Base-by-base conservation (phyloP, 2,888 invertebrate genomes). In the Aproaerema taeniolella region DNA sequence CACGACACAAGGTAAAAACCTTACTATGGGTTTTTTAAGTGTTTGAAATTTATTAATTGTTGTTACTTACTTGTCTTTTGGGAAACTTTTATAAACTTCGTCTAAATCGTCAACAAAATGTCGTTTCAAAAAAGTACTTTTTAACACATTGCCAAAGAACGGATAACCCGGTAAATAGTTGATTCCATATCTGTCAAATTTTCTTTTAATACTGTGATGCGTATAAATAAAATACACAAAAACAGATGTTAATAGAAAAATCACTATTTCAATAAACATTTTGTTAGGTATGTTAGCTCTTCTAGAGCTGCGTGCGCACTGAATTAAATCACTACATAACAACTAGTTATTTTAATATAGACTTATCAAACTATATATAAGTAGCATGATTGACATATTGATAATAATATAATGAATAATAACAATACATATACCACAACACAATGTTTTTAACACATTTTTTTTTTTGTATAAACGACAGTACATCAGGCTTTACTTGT, bases 181-280 rank as follows among this genome's bases (percentile, higher is more conserved):
- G 1, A 85, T 51, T 2, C 60, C 76, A 8, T 49, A 56, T 1
- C 60, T 45, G 1, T 65, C 55, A 9, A 70, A 79, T 24, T 57
- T 55, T 0, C 53, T 46, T n/a, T 76, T 67, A 8, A 61, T 39
- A 26, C 53, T 55, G 38, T 63, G 68, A 34, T 73, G 58, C 2
- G 41, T 42, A 17, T 67, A 78, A 1, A 73, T 16, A 13, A 60
- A 50, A 31, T 71, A 78, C 1, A 39, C 56, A 1, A 68, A 1
- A 1, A 76, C 1, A 2, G 54, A 52, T 0, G 69, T 68, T 1
- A 74, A 0, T 2, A 73, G 1, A 36, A 73, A 67, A 46, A 79
- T 50, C 33, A 80, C 4, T 37, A 78, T 45, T 54, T 81, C 77
- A 2, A 67, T 36, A 8, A 80, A 58, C 80, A 81, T 81, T 14